Conservation (phyloP, 2,888 invertebrate species). For the Tineola bisselliella region DNA sequence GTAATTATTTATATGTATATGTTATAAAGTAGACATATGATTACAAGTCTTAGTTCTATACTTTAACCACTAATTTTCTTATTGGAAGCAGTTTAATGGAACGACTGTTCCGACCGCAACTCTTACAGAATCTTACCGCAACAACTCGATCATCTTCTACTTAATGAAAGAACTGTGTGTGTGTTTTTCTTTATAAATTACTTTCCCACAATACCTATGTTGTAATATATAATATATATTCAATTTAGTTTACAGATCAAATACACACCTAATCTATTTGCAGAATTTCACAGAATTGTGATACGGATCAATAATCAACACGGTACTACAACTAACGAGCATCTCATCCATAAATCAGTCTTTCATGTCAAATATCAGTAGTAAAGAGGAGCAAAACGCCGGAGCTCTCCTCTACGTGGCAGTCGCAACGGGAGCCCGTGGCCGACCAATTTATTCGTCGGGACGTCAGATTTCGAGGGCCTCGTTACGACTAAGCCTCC, state of each 20-base stretch:
- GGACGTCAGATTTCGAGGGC: constrained; percentile 68
- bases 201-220: background rate
- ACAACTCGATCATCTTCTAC: constrained; percentile 1
- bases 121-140: constrained; percentile 4
- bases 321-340: constrained; percentile 7
- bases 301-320: background rate
- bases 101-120: background rate
- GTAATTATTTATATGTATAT: no score
- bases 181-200: constrained; percentile 1
- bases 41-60: background rate
- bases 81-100: background rate
- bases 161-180: constrained; percentile 7
- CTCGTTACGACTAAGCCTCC: constrained; percentile 70
- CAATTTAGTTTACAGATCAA: no score
- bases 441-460: constrained; percentile 62
- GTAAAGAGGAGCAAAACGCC: constrained; percentile 2
- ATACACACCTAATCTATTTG: background rate
- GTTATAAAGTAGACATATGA: no score
- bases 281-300: background rate
- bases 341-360: constrained; percentile 9
- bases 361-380: constrained; percentile 11
- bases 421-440: constrained; percentile 6
- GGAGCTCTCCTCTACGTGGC: background rate
- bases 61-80: background rate
- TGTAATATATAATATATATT: no score